Evolutionary conservation across 2,888 invertebrate species (phyloP).

Genomic region (Stenodera caucasica): DNA sequence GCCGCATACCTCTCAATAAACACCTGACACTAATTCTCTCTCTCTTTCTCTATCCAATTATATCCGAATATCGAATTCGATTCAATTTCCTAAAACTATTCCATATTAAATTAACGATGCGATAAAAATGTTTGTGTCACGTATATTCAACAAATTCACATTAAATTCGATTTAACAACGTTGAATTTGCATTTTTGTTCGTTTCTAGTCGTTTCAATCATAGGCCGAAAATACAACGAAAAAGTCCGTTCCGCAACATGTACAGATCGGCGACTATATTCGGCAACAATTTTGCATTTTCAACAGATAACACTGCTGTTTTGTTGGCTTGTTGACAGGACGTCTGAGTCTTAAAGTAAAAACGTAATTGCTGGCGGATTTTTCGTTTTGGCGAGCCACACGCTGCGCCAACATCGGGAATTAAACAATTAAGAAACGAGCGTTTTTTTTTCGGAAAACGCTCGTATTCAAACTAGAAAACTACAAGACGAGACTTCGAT

Average conservation of each 20-base stretch:
- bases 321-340: conserved; percentile 37
- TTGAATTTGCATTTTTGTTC: not conserved
- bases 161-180: not conserved
- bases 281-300: conserved; percentile 33
- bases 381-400: not conserved
- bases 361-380: conserved; percentile 1
- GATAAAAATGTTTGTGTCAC: not conserved
- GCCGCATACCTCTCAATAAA: not conserved
- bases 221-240: too few relatives aligned
- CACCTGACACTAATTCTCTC: not conserved
- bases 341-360: conserved; percentile 21
- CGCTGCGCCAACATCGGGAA: not conserved
- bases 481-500: not conserved
- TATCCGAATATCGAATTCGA: not conserved
- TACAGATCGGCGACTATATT: too few relatives aligned
- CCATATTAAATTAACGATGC: not conserved
- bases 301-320: conserved; percentile 34
- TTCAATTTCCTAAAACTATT: not conserved
- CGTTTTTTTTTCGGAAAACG: not conserved
- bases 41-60: not conserved
- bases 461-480: not conserved
- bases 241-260: too few relatives aligned
- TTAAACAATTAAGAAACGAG: too few relatives aligned
- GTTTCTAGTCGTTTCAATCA: too few relatives aligned
- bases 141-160: not conserved